Percentiles rank a stretch among this genome's conserved stretches.
phyloP scores from a whole-genome alignment of 2,113 vertebrate genomes.

The Podarcis muralis region DNA sequence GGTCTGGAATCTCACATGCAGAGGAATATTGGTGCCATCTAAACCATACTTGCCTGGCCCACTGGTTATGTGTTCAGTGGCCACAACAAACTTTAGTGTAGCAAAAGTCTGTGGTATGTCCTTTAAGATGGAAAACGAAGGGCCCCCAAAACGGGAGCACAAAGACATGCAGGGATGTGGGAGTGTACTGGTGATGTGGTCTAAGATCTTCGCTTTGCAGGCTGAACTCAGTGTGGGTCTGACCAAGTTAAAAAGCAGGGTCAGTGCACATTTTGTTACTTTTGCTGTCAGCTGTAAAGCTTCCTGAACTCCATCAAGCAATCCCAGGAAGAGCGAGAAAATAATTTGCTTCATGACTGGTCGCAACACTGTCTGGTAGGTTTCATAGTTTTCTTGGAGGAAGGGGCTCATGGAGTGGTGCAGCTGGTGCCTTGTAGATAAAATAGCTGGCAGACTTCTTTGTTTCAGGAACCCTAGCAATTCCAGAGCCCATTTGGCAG shows the following conservation, averaged over 20 bases:
- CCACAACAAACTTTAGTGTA: neutral
- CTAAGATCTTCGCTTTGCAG: neutral
- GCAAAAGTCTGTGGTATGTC: neutral
- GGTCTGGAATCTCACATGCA: constrained; percentile 35
- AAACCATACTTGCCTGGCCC: constrained; percentile 12
- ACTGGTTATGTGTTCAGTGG: neutral
- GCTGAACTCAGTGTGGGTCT: neutral
- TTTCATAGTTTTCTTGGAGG: neutral
- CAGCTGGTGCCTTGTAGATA: neutral
- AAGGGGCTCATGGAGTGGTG: neutral
- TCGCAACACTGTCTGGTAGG: neutral
- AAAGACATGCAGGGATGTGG: neutral
- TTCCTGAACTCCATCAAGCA: constrained; percentile 9
- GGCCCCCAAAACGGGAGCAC: constrained; percentile 21
- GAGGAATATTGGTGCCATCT: neutral
- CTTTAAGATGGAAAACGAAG: neutral
- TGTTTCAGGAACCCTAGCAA: neutral
- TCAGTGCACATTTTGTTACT: neutral
- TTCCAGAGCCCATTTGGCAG: neutral
- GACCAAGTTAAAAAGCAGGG: neutral
- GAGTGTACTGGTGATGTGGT: constrained; percentile 16
- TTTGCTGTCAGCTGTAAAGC: neutral
- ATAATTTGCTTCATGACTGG: neutral
- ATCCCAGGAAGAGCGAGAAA: constrained; percentile 14
- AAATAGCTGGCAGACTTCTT: neutral